Base-by-base conservation (phyloP, 2,113 vertebrate species). In the Willisornis vidua region DNA sequence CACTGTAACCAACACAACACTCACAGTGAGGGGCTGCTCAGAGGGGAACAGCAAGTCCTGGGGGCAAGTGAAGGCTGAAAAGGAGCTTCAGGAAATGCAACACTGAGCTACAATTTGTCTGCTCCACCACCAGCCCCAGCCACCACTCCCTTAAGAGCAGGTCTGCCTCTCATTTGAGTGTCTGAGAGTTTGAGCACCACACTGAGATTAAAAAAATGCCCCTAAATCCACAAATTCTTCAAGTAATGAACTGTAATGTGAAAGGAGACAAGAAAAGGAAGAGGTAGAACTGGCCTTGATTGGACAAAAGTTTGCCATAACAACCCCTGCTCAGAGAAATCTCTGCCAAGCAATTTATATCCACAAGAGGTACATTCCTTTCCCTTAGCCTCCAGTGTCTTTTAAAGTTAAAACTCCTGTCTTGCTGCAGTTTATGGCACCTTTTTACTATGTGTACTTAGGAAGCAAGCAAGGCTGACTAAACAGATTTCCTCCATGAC, bases 401-500 rank as follows among this genome's bases (percentile, higher is more conserved):
- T 85, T 70, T 85, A 37, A 76, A 92, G 85, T 31, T 78, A 93
- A 87, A 97, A 17, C 77, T 94, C 87, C 54, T 92, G 90, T 79
- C 73, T 90, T 74, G 55, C 58, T 89, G 41, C 84, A 93, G 58
- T 95, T 97, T 96, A 94, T 37, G 43, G 77, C 70, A 89, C 93
- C 78, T 90, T 96, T 96, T 97, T 96, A 94, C 85, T 68, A 65
- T 17, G 76, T 94, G 86, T 79, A 67, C 79, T 85, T 89, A 92
- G 71, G 43, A 94, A 95, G 59, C 79, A 96, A 73, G 93, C 68
- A 97, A 96, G 91, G 92, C 87, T 84, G 46, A 93, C 96, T 97
- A 91, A 97, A 95, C 90, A 95, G 81, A 97, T 97, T 97, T 97
- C 97, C 72, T 95, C 66, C 71, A 37, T 97, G 97, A 98, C 96